A percentile compares a stretch with the other conserved stretches of the same genome.
These are phyloP conservation scores for Pteropus alecto DNA, from an alignment of 2,113 vertebrate genomes.

Conservation along the genomic window DNA sequence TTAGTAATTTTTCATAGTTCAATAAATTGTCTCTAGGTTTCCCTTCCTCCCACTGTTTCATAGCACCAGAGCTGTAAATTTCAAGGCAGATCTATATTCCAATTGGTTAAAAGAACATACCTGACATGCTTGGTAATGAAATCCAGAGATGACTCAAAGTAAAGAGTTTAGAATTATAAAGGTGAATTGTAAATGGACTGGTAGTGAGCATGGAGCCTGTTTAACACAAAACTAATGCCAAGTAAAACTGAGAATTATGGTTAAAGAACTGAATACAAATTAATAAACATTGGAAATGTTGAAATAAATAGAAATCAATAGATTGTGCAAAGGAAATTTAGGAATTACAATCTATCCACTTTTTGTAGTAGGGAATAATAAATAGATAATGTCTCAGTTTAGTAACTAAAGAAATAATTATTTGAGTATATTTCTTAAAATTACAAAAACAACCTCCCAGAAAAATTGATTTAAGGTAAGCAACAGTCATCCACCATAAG, in stretches of 20 bases:
- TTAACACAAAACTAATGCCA: not conserved
- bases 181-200: not conserved
- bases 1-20: not conserved
- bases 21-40: not conserved
- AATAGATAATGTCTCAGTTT: not conserved
- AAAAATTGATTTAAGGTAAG: not conserved
- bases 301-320: not conserved
- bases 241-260: not conserved
- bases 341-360: not conserved
- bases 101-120: not conserved
- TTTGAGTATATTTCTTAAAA: not conserved
- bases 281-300: not conserved
- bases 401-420: not conserved
- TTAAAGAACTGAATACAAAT: not conserved
- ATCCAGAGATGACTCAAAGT: not conserved
- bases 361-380: not conserved
- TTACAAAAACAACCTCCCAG: not conserved
- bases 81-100: not conserved
- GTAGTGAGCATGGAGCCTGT: not conserved
- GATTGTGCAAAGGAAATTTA: not conserved
- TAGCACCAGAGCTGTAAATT: not conserved
- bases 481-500: not conserved
- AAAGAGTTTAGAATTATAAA: not conserved
- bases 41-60: not conserved
- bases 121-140: not conserved